Base-by-base conservation (phyloP, 2,888 invertebrate genomes). In the Amphipyra tragopoginis region DNA sequence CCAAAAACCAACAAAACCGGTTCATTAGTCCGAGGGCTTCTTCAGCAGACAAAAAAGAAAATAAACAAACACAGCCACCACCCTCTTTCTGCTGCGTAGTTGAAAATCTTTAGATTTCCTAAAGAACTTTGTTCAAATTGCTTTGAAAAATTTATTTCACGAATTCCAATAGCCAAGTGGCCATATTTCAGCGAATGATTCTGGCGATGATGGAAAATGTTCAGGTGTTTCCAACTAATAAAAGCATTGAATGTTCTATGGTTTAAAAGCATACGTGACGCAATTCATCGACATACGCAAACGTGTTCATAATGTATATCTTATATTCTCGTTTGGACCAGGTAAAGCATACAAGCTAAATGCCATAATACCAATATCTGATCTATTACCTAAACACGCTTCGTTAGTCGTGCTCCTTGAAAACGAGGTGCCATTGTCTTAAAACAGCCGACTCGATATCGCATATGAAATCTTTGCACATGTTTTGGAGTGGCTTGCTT, bases 1-100 rank as follows among this genome's bases (percentile, higher is more conserved):
- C 83, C 82, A 86, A 88, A 88, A 88, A 82, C 86, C 80, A 84
- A 87, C 86, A 81, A 83, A 90, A 91, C 90, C 90, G 90, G 92
- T 91, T 88, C 86, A 85, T 86, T 86, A 84, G 84, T 83, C 71
- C 75, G 81, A 81, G 83, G 85, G 83, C 83, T 86, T 84, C 82
- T 80, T 81, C 72, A 72, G 72, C 84, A 81, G 74, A 84, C 82
- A 85, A 86, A 88, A 90, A 90, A 86, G 80, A 82, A 87, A 88
- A 88, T 83, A 90, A 90, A 89, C 88, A 83, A 59, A 72, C 61
- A 60, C 70, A 72, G 71, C 71, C 79, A 76, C 73, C 75, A 80
- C 84, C 82, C 80, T 83, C 82, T 71, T 73, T 68, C 53, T 82
- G 65, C 71, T 75, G 75, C 63, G 79, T 79, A 79, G 75, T 84